A percentile compares a stretch with the other conserved stretches of the same genome.
Evolutionary conservation across 2,797 vertebrate genomes (phyloP).

Genomic region (Ara ararauna): DNA sequence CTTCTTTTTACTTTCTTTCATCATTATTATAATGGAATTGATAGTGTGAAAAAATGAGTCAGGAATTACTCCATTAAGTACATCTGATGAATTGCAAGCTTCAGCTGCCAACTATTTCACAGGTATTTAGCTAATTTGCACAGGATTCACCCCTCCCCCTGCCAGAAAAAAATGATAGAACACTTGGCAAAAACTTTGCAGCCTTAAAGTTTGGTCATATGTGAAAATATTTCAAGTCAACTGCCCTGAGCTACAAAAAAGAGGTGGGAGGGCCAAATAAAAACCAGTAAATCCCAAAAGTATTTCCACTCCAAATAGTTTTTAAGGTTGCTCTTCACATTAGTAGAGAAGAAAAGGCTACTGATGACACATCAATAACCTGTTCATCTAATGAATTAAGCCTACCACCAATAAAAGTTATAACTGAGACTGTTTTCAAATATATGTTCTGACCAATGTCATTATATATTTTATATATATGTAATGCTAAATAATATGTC

Average conservation of each 20-base stretch:
- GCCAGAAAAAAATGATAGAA: not conserved
- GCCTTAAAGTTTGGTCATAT: not conserved
- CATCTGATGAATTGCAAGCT: not conserved
- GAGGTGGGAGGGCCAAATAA: not conserved
- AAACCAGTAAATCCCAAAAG: not conserved
- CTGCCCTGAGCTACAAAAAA: not conserved
- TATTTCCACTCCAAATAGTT: not conserved
- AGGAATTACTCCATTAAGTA: not conserved
- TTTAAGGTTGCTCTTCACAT: not conserved
- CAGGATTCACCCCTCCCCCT: not conserved
- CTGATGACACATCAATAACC: not conserved
- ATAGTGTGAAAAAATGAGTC: slow-evolving; percentile 4
- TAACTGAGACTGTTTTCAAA: not conserved
- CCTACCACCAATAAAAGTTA: not conserved
- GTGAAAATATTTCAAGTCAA: not conserved
- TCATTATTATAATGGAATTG: not conserved
- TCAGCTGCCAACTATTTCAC: not conserved
- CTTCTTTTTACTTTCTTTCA: not conserved
- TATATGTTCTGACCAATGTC: not conserved
- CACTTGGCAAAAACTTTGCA: not conserved
- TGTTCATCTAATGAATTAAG: not conserved
- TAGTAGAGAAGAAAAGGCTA: not conserved
- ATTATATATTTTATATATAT: not conserved
- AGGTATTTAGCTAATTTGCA: not conserved
- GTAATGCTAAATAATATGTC: not conserved